Base-by-base conservation (phyloP, 2,113 vertebrate genomes). In the Osmerus mordax region DNA sequence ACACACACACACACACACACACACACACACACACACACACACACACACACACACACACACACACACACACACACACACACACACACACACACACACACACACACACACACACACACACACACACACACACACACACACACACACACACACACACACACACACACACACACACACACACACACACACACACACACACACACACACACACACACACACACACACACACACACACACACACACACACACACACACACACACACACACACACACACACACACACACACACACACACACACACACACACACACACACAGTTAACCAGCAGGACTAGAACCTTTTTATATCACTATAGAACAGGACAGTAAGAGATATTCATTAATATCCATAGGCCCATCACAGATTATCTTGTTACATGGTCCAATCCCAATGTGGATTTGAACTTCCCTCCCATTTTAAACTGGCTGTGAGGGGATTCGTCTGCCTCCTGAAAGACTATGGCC, bases 271-370 rank as follows among this genome's bases (percentile, higher is more conserved):
- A 64, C 21, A 16, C 83, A 64, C 47, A 72, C 68, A 72, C 68
- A 64, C 21, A 16, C 83, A 64, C 47, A 72, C 68, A 72, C 68
- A 64, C 21, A 16, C 83, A 64, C 47, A 72, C 68, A 72, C 68
- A 64, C 21, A 64, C 47, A 52, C 18, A 47, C 60, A 72, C 68
- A 72, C 68, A 64, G 21, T 41, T 70, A 71, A 65, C 53, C 65
- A 70, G 61, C 75, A 73, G 76, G 81, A 85, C 83, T 81, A 80
- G 55, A 77, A 63, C 18, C 41, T 47, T 47, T 55, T 79, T 76
- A 71, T 71, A 19, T 66, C 18, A 16, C n/a, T 8, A 9, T 67
- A 29, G 41, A 53, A 23, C 23, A 23, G 55, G 71, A 69, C 70
- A 16, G 76, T 62, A 68, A 68, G 52, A 62, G 76, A 81, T 70